phyloP scores from a whole-genome alignment of 1,140 invertebrate genomes.

The Thrips palmi region DNA sequence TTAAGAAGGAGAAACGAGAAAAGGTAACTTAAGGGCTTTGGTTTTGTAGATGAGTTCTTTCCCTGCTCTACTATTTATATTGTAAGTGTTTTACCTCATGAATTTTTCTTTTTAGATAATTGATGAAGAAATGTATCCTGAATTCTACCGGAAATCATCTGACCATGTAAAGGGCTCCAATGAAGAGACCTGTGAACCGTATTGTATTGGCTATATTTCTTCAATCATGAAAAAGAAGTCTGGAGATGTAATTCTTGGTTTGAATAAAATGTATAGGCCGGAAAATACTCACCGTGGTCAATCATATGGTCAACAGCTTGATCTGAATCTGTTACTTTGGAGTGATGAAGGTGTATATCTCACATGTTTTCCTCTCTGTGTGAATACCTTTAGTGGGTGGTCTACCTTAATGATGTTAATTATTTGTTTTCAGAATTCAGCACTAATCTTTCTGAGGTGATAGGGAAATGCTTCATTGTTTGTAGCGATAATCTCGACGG shows the following conservation, averaged over 20 bases:
- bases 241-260: conserved; percentile 40
- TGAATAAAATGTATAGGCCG: conserved; percentile 56
- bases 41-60: too few relatives aligned
- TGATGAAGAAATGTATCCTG: conserved; percentile 56
- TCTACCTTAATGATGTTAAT: too few relatives aligned
- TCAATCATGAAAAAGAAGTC: conserved; percentile 37
- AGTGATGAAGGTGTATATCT: conserved; percentile 40
- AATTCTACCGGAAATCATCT: conserved; percentile 53
- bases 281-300: conserved; percentile 45
- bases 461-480: conserved; percentile 41
- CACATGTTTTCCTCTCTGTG: conserved; percentile 11
- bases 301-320: conserved; percentile 33
- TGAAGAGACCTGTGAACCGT: conserved; percentile 51
- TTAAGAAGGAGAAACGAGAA: too few relatives aligned
- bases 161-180: conserved; percentile 56
- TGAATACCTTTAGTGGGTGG: too few relatives aligned
- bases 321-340: conserved; percentile 62
- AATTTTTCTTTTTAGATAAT: too few relatives aligned
- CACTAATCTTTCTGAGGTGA: conserved; percentile 30
- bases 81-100: too few relatives aligned
- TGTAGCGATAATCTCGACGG: conserved; percentile 34
- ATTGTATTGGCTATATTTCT: conserved; percentile 46
- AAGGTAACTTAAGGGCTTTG: too few relatives aligned
- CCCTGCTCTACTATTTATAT: too few relatives aligned
- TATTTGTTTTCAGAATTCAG: conserved; percentile 26